Base-by-base conservation (phyloP, 2,113 vertebrate species). In the Polypterus senegalus region DNA sequence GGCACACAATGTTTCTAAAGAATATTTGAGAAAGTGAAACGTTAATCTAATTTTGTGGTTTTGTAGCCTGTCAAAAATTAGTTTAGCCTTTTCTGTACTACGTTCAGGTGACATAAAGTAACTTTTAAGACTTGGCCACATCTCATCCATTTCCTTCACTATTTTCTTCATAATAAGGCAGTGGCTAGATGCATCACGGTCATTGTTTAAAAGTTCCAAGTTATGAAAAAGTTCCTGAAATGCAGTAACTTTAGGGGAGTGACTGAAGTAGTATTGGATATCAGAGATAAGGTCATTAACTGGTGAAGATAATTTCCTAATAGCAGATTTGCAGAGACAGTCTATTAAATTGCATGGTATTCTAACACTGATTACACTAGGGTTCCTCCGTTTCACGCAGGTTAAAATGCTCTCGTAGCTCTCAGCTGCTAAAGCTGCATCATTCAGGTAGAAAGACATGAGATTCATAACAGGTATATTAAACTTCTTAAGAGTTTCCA, bases 11-110 rank as follows among this genome's bases (percentile, higher is more conserved):
- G 83, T 81, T 64, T 74, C 77, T 46, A 87, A 57, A 55, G 74
- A 72, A 46, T 78, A 63, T 47, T 76, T 73, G 51, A 87, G 66
- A 62, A 83, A 83, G 71, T 81, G 69, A 9, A 84, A 80, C 0
- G 66, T 73, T 7, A 72, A 69, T 67, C 63, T 81, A 70, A 84
- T 63, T 76, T 75, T 77, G 45, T 70, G 72, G 68, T 79, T 74
- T 54, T 77, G 68, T 55, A 87, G 63, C 58, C 71, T 73, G 2
- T 69, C 72, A 64, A 64, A 74, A 68, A 86, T 79, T n/a, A 49
- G 60, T 59, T 72, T 69, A 52, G 66, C 75, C 61, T 74, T 70
- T 1, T 71, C 58, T 1, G 76, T 67, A 1, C 65, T 65, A 5
- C 66, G 49, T 55, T 64, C 7, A 6, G 71, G 67, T 43, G 71